These are phyloP conservation scores for Macrophya alboannulata DNA, from an alignment of 2,888 invertebrate genomes.

Conservation along the genomic window DNA sequence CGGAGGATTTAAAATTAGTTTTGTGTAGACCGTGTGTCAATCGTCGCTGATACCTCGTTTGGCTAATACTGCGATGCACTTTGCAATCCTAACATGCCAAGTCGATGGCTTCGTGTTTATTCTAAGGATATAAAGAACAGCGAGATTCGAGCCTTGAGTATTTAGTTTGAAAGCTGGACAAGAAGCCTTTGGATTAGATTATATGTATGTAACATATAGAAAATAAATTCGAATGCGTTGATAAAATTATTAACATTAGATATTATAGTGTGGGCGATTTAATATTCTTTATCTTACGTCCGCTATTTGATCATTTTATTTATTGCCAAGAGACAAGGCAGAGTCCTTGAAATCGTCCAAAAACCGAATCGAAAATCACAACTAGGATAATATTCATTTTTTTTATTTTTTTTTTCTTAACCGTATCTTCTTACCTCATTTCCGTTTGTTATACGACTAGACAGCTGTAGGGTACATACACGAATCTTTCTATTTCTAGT, in stretches of 20 bases:
- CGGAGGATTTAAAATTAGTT: conserved; percentile 18
- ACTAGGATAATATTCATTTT: conserved; percentile 4
- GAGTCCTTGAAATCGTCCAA: not conserved
- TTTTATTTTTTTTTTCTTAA: not conserved
- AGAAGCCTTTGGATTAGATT: conserved; percentile 16
- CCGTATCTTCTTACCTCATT: conserved; percentile 8
- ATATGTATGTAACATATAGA: not conserved
- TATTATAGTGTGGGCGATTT: not conserved
- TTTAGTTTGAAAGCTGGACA: conserved; percentile 6
- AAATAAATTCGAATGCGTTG: conserved; percentile 2
- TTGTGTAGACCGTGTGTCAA: not conserved
- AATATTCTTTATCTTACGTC: not conserved
- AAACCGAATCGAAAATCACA: not conserved
- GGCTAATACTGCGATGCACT: conserved; percentile 8
- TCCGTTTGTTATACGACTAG: conserved; percentile 17
- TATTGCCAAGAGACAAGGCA: not conserved
- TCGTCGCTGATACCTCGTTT: conserved; percentile 12
- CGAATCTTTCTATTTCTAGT: conserved; percentile 31
- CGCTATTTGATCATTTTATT: conserved; percentile 5
- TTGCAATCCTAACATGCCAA: conserved; percentile 36
- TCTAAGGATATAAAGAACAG: conserved; percentile 40
- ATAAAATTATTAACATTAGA: conserved; percentile 8
- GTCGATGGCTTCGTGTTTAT: conserved; percentile 28
- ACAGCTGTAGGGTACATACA: conserved; percentile 22
- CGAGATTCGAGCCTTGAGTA: conserved; percentile 14